Conservation (phyloP, 2,888 invertebrate genomes). For the Trilocha varians region DNA sequence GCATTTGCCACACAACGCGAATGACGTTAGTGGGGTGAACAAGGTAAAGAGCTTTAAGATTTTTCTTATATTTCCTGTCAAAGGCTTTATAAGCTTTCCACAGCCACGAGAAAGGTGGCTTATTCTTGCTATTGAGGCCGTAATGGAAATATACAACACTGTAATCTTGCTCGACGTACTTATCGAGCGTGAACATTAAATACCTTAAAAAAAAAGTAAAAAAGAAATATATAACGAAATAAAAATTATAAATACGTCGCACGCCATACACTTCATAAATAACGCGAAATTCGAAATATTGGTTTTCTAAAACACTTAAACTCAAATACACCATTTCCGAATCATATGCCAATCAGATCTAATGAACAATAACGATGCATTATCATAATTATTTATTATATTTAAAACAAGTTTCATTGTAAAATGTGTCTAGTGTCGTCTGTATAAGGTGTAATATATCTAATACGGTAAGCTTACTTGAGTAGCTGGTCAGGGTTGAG, state of each 20-base stretch:
- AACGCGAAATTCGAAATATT: too few species aligned
- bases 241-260: not conserved
- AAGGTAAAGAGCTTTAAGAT: conserved; percentile 96
- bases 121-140: conserved; percentile 95
- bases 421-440: too few species aligned
- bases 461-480: conserved; percentile 27
- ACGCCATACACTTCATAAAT: not conserved
- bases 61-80: conserved; percentile 99
- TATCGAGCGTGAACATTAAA: conserved; percentile 93
- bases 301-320: too few species aligned
- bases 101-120: conserved; percentile 95
- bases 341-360: too few species aligned
- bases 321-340: too few species aligned
- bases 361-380: too few species aligned
- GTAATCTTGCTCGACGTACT: conserved; percentile 98
- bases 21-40: conserved; percentile 99
- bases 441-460: not conserved
- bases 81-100: conserved; percentile 98
- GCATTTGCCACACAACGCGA: conserved; percentile 94
- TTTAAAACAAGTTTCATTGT: too few species aligned
- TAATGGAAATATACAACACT: conserved; percentile 98
- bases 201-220: conserved; percentile 75
- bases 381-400: too few species aligned
- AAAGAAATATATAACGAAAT: not conserved
- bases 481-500: conserved; percentile 74